A percentile compares a stretch with the other conserved stretches of the same genome.
Evolutionary conservation across 1,140 invertebrate species (phyloP).

Genomic region (Andricus grossulariae): DNA sequence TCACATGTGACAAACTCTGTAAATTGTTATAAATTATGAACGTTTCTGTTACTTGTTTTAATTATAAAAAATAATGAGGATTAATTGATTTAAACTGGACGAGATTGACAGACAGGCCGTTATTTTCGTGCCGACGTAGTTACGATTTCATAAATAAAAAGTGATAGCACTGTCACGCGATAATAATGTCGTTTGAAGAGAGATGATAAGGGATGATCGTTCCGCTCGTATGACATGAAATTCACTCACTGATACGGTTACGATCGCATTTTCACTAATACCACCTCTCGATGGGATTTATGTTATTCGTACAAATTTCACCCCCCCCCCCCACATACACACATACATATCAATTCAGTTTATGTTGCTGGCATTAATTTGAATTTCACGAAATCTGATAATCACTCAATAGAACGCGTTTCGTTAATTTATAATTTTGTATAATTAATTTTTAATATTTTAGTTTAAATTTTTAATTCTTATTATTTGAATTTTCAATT

Average conservation of each 20-base stretch:
- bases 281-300: background rate
- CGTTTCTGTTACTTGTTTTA: slow-evolving; percentile 4
- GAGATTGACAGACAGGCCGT: slow-evolving; percentile 16
- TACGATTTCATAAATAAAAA: slow-evolving; percentile 25
- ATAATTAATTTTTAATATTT: too few species aligned
- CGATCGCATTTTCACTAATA: slow-evolving; percentile 21
- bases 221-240: slow-evolving; percentile 22
- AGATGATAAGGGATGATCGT: slow-evolving; percentile 22
- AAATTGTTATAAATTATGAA: background rate
- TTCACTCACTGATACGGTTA: slow-evolving; percentile 16
- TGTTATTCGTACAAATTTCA: slow-evolving; percentile 6
- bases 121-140: background rate
- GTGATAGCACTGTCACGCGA: slow-evolving; percentile 21
- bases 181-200: slow-evolving; percentile 25
- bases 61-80: slow-evolving; percentile 24
- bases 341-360: slow-evolving; percentile 1
- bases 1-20: background rate
- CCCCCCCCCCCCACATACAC: background rate
- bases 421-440: background rate
- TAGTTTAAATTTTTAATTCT: too few species aligned
- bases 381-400: slow-evolving; percentile 9
- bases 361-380: slow-evolving; percentile 10
- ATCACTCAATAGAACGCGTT: background rate
- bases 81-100: slow-evolving; percentile 3
- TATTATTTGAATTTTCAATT: too few species aligned